Percentiles rank a stretch among this genome's conserved stretches.
These are phyloP conservation scores for Hypotaenidia okinawae DNA, from an alignment of 2,797 vertebrate species.

Conservation along the genomic window DNA sequence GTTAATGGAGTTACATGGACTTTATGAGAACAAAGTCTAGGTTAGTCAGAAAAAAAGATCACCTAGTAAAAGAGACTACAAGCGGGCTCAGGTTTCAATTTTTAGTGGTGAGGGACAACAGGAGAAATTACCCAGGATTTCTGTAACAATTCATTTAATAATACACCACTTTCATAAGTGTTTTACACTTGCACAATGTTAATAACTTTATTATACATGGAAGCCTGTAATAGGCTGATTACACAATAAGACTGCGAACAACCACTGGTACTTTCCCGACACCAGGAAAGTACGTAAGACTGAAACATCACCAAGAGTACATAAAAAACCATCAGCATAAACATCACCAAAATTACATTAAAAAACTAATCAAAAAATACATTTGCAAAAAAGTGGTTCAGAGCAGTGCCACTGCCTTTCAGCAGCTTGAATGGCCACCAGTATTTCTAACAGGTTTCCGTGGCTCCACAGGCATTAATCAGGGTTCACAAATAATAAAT, in stretches of 20 bases:
- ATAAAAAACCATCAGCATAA: conserved; percentile 83
- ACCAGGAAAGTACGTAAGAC: conserved; percentile 80
- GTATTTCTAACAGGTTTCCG: conserved; percentile 73
- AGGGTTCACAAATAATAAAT: conserved; percentile 81
- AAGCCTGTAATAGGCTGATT: conserved; percentile 81
- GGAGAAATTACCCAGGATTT: conserved; percentile 75
- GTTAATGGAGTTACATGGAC: conserved; percentile 70
- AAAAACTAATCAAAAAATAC: conserved; percentile 81
- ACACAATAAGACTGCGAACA: conserved; percentile 83
- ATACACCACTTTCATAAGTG: conserved; percentile 88
- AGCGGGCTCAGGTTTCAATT: conserved; percentile 52
- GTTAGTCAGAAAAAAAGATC: conserved; percentile 58
- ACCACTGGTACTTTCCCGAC: conserved; percentile 81
- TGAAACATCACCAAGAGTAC: conserved; percentile 84
- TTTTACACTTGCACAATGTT: conserved; percentile 94
- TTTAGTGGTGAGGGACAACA: conserved; percentile 63
- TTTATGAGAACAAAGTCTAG: conserved; percentile 67
- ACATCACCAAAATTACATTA: conserved; percentile 82
- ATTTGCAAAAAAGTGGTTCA: conserved; percentile 82
- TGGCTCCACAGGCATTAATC: conserved; percentile 75
- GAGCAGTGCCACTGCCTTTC: conserved; percentile 78
- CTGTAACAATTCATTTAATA: conserved; percentile 78
- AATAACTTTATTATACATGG: conserved; percentile 95
- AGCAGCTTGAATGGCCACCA: conserved; percentile 79
- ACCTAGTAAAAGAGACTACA: conserved; percentile 62